These are phyloP conservation scores for Hyles euphorbiae DNA, from an alignment of 1,140 invertebrate species.

Conservation along the genomic window DNA sequence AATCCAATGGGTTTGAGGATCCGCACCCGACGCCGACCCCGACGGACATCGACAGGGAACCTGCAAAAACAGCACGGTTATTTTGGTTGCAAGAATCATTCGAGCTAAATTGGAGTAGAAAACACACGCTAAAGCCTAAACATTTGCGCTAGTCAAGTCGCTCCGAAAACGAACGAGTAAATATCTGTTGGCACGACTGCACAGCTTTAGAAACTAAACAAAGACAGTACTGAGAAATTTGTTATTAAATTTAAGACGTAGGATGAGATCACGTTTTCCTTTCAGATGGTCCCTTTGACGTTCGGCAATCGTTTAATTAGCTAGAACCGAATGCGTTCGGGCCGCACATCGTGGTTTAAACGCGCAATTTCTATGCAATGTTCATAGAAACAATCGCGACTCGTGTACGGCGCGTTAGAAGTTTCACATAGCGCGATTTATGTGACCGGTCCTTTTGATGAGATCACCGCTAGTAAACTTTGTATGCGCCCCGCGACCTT, in stretches of 20 bases:
- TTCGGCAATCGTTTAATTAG: slow-evolving; percentile 19
- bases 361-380: slow-evolving; percentile 57
- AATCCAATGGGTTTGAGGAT: slow-evolving; percentile 89
- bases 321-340: slow-evolving; percentile 22
- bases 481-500: slow-evolving; percentile 64
- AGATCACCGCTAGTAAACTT: slow-evolving; percentile 62
- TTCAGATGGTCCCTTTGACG: slow-evolving; percentile 7
- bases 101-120: slow-evolving; percentile 15
- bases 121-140: slow-evolving; percentile 6
- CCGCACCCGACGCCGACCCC: slow-evolving; percentile 82
- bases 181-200: slow-evolving; percentile 28
- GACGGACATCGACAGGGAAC: slow-evolving; percentile 80
- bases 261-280: slow-evolving; percentile 3
- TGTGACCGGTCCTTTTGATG: slow-evolving; percentile 69
- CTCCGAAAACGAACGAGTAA: slow-evolving; percentile 14
- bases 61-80: slow-evolving; percentile 57
- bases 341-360: slow-evolving; percentile 30
- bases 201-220: not conserved
- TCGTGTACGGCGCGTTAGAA: slow-evolving; percentile 44
- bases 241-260: slow-evolving; percentile 2
- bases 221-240: slow-evolving; percentile 7
- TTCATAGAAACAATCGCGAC: slow-evolving; percentile 59
- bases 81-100: slow-evolving; percentile 8
- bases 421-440: slow-evolving; percentile 57
- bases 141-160: slow-evolving; percentile 11